Conservation (phyloP, 2,797 vertebrate genomes). For the Gymnodraco acuticeps region DNA sequence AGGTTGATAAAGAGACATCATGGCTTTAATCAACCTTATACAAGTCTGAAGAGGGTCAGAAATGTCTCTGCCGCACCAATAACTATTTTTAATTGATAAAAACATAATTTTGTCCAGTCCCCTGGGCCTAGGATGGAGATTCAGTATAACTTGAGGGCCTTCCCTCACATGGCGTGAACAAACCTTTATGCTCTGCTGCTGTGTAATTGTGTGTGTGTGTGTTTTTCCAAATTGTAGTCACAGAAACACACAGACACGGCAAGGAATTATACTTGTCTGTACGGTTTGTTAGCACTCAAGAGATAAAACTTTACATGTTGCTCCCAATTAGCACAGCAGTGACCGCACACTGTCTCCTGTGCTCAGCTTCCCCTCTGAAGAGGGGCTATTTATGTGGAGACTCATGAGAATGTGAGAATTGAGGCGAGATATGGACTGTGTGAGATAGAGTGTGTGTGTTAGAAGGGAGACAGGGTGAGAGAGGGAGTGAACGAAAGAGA, state of each 20-base stretch:
- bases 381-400: constrained; percentile 95
- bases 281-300: constrained; percentile 97
- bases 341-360: constrained; percentile 94
- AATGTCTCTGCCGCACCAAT: constrained; percentile 86
- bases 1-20: constrained; percentile 72
- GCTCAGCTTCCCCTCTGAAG: constrained; percentile 94
- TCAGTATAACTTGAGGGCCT: constrained; percentile 91
- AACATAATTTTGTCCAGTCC: constrained; percentile 90
- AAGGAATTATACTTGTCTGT: constrained; percentile 88
- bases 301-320: constrained; percentile 99
- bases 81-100: constrained; percentile 97
- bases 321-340: constrained; percentile 99
- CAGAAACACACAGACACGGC: constrained; percentile 31
- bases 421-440: constrained; percentile 77
- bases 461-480: constrained; percentile 76
- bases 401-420: constrained; percentile 82
- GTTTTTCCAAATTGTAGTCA: constrained; percentile 37
- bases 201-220: constrained; percentile 22
- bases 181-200: constrained; percentile 62
- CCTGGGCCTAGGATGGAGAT: constrained; percentile 90
- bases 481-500: constrained; percentile 67
- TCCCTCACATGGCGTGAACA: constrained; percentile 86
- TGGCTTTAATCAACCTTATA: constrained; percentile 77
- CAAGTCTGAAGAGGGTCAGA: constrained; percentile 87
- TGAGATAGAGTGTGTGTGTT: constrained; percentile 59